A percentile compares a stretch with the other conserved stretches of the same genome.
Conservation (phyloP, 1,140 invertebrate species). For the Aporrectodea caliginosa region DNA sequence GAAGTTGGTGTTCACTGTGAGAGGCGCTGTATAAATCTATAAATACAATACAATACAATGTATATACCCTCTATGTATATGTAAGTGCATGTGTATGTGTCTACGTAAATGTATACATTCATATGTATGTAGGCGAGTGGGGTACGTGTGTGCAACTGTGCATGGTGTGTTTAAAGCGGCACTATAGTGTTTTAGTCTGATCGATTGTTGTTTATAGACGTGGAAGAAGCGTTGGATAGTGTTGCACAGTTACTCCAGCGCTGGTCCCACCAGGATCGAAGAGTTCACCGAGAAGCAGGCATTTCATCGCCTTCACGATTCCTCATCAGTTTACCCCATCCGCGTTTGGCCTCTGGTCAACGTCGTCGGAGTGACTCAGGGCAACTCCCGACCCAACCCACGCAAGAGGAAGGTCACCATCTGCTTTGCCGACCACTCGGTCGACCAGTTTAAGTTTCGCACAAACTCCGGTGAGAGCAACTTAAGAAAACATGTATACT, state of each 20-base stretch:
- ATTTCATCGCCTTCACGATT: neutral
- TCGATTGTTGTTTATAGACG: too few species aligned
- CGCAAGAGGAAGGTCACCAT: neutral
- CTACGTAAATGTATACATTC: too few species aligned
- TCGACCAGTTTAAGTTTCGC: neutral
- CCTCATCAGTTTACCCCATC: neutral
- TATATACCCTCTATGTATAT: too few species aligned
- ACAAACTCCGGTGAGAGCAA: neutral
- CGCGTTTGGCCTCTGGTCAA: neutral
- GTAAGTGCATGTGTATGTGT: too few species aligned
- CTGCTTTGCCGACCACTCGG: neutral
- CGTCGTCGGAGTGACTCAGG: neutral
- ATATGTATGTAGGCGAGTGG: too few species aligned
- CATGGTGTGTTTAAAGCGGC: too few species aligned
- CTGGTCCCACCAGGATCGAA: neutral
- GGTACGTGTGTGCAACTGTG: too few species aligned
- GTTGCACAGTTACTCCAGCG: neutral
- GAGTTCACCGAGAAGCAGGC: neutral
- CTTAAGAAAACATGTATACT: too few species aligned
- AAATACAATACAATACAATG: too few species aligned
- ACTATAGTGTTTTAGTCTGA: too few species aligned
- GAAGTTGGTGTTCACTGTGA: too few species aligned
- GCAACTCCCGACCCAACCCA: neutral
- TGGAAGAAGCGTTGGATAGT: neutral
- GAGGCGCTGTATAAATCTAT: too few species aligned